These are phyloP conservation scores for Agrilus planipennis DNA, from an alignment of 1,140 invertebrate genomes.

Conservation along the genomic window DNA sequence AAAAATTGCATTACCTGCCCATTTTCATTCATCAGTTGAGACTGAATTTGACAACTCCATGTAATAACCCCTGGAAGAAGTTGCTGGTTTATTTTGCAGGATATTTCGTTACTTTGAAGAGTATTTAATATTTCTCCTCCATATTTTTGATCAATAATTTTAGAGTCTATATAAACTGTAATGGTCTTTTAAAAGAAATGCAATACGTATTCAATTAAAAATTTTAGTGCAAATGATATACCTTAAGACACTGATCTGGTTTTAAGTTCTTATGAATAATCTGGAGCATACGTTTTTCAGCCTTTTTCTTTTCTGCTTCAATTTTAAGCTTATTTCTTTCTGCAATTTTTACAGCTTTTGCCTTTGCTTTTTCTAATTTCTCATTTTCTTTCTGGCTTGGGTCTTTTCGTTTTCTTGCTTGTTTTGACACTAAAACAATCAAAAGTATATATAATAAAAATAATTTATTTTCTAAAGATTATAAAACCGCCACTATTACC, in stretches of 20 bases:
- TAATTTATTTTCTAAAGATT: too few relatives aligned
- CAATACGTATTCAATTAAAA: slow-evolving; percentile 17
- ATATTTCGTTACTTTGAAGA: slow-evolving; percentile 23
- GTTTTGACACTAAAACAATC: too few relatives aligned
- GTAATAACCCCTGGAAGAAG: slow-evolving; percentile 34
- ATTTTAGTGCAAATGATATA: slow-evolving; percentile 16
- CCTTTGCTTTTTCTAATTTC: slow-evolving; percentile 10
- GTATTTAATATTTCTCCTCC: slow-evolving; percentile 22
- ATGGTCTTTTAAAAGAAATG: slow-evolving; percentile 33
- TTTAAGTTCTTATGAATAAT: slow-evolving; percentile 33
- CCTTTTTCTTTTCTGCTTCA: slow-evolving; percentile 29
- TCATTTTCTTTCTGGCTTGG: slow-evolving; percentile 6
- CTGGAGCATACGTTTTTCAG: slow-evolving; percentile 23
- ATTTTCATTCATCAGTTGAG: slow-evolving; percentile 16
- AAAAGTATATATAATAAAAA: too few relatives aligned
- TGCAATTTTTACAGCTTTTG: slow-evolving; percentile 9
- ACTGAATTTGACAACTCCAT: slow-evolving; percentile 35
- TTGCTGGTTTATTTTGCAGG: slow-evolving; percentile 26
- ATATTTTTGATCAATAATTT: slow-evolving; percentile 28
- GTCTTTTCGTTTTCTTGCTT: slow-evolving; percentile 8
- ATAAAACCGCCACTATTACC: too few relatives aligned
- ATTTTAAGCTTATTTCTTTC: slow-evolving; percentile 25
- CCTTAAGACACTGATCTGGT: slow-evolving; percentile 44
- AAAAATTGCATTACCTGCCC: slow-evolving; percentile 9
- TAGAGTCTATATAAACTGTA: slow-evolving; percentile 37